These are phyloP conservation scores for Pachyseris speciosa DNA, from an alignment of 64 coral and sea anemone genomes.

Conservation along the genomic window DNA sequence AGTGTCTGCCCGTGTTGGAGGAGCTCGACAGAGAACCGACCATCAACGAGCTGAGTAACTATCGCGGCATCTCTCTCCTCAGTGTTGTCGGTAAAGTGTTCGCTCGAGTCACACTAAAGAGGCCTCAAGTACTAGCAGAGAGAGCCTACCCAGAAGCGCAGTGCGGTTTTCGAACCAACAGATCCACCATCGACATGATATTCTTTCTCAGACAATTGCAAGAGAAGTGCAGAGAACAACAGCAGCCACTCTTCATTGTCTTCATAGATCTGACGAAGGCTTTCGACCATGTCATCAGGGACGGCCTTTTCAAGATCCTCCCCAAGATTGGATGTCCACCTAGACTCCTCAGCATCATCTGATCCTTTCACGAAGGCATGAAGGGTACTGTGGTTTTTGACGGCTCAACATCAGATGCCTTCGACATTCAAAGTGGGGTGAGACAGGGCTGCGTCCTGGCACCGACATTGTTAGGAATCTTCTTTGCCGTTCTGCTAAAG, in stretches of 20 bases:
- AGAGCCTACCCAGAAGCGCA: neutral
- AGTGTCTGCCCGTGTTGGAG: neutral
- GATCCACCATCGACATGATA: slow-evolving; percentile 3
- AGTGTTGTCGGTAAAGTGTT: neutral
- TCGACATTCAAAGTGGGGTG: too few relatives aligned
- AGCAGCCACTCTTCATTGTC: neutral
- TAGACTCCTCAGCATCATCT: slow-evolving; percentile 3
- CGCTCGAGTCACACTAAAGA: neutral
- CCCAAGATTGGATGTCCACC: neutral
- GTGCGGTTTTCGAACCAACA: neutral
- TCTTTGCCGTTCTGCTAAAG: too few relatives aligned
- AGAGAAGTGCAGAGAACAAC: slow-evolving; percentile 11
- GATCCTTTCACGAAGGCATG: slow-evolving; percentile 12
- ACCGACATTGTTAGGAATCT: too few relatives aligned
- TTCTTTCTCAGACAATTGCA: neutral
- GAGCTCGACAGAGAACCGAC: too few relatives aligned
- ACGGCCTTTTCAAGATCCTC: slow-evolving; percentile 12
- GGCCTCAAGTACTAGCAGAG: neutral
- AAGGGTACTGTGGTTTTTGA: neutral
- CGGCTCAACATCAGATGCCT: neutral
- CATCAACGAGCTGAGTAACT: neutral
- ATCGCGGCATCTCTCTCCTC: slow-evolving; percentile 2
- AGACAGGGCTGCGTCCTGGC: too few relatives aligned
- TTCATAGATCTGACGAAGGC: slow-evolving; percentile 36
- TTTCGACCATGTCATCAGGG: neutral